A percentile compares a stretch with the other conserved stretches of the same genome.
Evolutionary conservation across 1,140 invertebrate genomes (phyloP).

Genomic region (Glossosoma conforme): DNA sequence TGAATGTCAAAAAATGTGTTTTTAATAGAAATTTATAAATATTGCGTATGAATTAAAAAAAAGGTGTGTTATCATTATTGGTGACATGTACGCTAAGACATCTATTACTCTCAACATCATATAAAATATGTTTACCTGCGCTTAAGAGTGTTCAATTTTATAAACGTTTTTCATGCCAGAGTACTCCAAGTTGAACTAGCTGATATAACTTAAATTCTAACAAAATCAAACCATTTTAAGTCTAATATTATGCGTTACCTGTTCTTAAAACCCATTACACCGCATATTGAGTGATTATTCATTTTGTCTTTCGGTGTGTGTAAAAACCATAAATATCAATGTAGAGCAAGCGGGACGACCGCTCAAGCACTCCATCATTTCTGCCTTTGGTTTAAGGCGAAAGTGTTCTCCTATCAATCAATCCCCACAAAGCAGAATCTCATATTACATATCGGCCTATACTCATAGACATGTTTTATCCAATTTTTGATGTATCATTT

Average conservation of each 20-base stretch:
- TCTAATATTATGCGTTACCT: background rate
- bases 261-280: no score
- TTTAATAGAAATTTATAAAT: no score
- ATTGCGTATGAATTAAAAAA: no score
- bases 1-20: background rate
- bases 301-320: conserved; percentile 17
- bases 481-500: conserved; percentile 21
- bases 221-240: background rate
- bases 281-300: conserved; percentile 21
- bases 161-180: no score
- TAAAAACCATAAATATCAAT: conserved; percentile 22
- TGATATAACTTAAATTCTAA: no score
- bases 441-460: no score
- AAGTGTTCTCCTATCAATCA: conserved; percentile 26
- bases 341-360: conserved; percentile 2
- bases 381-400: conserved; percentile 13
- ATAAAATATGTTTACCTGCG: no score
- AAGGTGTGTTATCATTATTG: no score
- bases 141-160: no score
- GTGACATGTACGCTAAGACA: no score
- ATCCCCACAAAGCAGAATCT: background rate
- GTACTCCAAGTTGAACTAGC: no score
- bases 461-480: conserved; percentile 17
- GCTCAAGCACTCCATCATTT: conserved; percentile 6
- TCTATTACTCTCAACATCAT: no score